Base-by-base conservation (phyloP, 2,888 invertebrate genomes). In the Muschampia plurimacula region DNA sequence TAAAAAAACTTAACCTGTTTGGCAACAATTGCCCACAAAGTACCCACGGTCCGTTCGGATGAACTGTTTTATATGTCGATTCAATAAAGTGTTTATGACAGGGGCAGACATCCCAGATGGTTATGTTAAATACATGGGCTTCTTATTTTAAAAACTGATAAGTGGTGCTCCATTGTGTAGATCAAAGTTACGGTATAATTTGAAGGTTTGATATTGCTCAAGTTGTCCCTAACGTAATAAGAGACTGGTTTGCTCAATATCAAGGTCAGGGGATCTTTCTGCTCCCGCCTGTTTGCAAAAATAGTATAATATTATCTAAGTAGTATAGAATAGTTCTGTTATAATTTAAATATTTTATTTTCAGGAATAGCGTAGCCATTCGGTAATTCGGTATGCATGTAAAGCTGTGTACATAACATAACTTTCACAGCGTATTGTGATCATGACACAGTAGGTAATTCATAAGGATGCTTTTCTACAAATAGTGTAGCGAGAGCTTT, bases 1-100 rank as follows among this genome's bases (percentile, higher is more conserved):
- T 62, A 66, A 67, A 60, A 60, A 62, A 67, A n/a, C 67, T n/a
- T 62, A 72, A 72, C 67, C 62, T 62, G 72, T 72, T 72, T 72
- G 62, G 52, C 62, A 62, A 72, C 62, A 72, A 67, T 66, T 71
- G 60, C 28, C 66, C 66, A 52, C 66, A 60, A 60, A 52, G 49
- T 46, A 59, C 60, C 66, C 41, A 52, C 55, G 64, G 41, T 55
- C 15, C 64, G 64, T 44, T 55, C 41, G 63, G n/a, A 69, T 69
- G 52, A 69, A 44, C 39, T 69, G 52, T 49, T 60, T 68, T 62
- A 44, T 59, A 62, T 69, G 62, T 49, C 46, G 13, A 10, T 68
- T 49, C 46, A 68, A 68, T 68, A 62, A 46, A 36, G 13, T 49
- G 2, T 57, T 62, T 63, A 36, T 46, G 5, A 60, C 22, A 52